Base-by-base conservation (phyloP, 2,888 invertebrate species). In the Eutolmus rufibarbis region DNA sequence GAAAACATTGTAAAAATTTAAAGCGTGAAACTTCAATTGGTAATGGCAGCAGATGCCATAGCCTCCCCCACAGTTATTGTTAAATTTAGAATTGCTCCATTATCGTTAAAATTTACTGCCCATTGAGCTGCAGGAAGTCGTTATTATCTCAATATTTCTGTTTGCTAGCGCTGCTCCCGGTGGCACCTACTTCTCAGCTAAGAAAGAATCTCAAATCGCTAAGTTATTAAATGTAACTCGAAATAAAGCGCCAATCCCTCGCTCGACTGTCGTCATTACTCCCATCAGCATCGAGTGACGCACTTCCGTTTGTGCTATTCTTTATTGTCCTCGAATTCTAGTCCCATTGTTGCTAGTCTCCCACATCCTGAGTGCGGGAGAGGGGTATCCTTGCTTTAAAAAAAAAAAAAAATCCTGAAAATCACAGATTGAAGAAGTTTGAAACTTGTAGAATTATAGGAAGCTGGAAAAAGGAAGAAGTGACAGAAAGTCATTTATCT, bases 401-500 rank as follows among this genome's bases (percentile, higher is more conserved):
- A n/a, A 23, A 16, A 37, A 57, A 84, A 66, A 43, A 46, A 84
- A 84, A 40, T 84, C 66, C 37, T 40, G 40, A 84, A 84, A 84
- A 84, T 84, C 74, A 23, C 23, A 74, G 74, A 84, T 66, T 28
- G 74, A 74, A 84, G 66, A 84, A 66, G 40, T 84, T 84, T 57
- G 23, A 43, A 31, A 84, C 74, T 74, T 57, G 37, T 37, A 74
- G 51, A 74, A 84, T 84, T 84, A 84, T 84, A 74, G 19, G 66
- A 84, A 74, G 37, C 84, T 74, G 66, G 74, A 37, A 74, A 74
- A 40, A 84, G 84, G 84, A 84, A 84, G 74, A 84, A 57, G 84
- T 84, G 84, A 84, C 84, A 84, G 84, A 84, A 84, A 84, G 84
- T 84, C 84, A 84, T 84, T 84, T 84, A 84, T 84, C 46, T 84